Evolutionary conservation across 2,113 vertebrate genomes (phyloP).

Genomic region (Hippocampus guttulatus): DNA sequence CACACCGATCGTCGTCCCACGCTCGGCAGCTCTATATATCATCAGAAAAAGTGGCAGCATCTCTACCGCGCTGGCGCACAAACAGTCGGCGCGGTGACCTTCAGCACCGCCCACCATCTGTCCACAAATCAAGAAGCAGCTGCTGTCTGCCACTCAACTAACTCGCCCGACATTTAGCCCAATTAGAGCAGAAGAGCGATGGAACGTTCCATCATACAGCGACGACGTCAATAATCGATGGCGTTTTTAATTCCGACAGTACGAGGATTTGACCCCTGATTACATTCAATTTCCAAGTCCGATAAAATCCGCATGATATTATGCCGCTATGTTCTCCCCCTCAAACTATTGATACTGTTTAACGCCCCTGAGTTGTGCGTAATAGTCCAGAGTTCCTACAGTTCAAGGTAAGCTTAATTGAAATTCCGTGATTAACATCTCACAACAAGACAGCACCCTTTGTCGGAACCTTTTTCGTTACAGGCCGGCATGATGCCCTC

Average conservation of each 20-base stretch:
- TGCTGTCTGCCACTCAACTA: conserved; percentile 64
- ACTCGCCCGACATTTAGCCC: conserved; percentile 57
- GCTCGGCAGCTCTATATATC: conserved; percentile 30
- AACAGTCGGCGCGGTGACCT: conserved; percentile 52
- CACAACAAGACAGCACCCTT: neutral
- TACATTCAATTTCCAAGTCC: conserved; percentile 23
- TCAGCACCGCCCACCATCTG: conserved; percentile 63
- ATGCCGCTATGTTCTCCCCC: neutral
- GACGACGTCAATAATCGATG: conserved; percentile 36
- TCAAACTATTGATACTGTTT: conserved; percentile 8
- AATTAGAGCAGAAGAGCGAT: conserved; percentile 59
- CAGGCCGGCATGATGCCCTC: neutral
- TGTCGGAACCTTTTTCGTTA: neutral
- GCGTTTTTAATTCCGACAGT: conserved; percentile 23
- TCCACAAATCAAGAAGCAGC: conserved; percentile 64
- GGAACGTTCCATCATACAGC: conserved; percentile 42
- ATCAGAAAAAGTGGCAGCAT: conserved; percentile 16
- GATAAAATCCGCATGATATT: conserved; percentile 4
- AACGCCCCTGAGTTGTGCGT: neutral
- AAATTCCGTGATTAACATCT: neutral
- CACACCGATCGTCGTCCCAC: conserved; percentile 17
- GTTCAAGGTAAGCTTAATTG: too few relatives aligned
- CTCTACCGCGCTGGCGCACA: conserved; percentile 19
- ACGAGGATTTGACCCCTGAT: conserved; percentile 14
- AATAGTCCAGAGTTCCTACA: too few relatives aligned